Evolutionary conservation across 2,113 vertebrate genomes (phyloP).

Genomic region (Lagenorhynchus albirostris): DNA sequence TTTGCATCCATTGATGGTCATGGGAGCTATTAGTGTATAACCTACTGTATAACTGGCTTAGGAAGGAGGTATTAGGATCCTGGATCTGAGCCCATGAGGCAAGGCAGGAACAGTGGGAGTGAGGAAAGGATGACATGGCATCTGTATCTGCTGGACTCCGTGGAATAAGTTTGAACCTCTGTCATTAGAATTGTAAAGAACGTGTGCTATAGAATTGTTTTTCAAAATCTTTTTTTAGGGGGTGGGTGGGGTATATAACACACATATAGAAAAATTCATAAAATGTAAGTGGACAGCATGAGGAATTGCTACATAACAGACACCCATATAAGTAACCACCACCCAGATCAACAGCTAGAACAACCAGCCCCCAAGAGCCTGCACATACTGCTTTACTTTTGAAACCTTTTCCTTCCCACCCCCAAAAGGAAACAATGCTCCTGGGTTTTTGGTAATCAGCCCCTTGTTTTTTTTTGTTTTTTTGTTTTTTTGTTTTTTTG

Average conservation of each 20-base stretch:
- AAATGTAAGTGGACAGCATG: not conserved
- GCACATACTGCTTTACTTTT: not conserved
- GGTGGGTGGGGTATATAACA: not conserved
- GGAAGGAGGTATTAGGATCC: not conserved
- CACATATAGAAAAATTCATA: not conserved
- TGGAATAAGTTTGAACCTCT: not conserved
- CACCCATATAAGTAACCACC: not conserved
- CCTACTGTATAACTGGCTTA: not conserved
- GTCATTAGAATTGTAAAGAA: not conserved
- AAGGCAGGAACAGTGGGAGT: not conserved
- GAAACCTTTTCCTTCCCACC: not conserved
- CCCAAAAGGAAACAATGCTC: not conserved
- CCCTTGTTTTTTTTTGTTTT: not conserved
- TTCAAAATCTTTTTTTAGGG: not conserved
- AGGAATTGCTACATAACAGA: not conserved
- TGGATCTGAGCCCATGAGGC: not conserved
- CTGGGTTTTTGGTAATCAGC: not conserved
- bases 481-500: too few relatives aligned
- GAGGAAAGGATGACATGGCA: too few relatives aligned
- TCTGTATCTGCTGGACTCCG: not conserved
- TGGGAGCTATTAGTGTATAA: not conserved
- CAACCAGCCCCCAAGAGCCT: fast-evolving
- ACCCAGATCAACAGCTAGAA: not conserved
- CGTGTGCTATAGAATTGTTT: not conserved
- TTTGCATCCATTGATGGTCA: not conserved